Base-by-base conservation (phyloP, 1,140 invertebrate genomes). In the Scaptodrosophila lebanonensis region DNA sequence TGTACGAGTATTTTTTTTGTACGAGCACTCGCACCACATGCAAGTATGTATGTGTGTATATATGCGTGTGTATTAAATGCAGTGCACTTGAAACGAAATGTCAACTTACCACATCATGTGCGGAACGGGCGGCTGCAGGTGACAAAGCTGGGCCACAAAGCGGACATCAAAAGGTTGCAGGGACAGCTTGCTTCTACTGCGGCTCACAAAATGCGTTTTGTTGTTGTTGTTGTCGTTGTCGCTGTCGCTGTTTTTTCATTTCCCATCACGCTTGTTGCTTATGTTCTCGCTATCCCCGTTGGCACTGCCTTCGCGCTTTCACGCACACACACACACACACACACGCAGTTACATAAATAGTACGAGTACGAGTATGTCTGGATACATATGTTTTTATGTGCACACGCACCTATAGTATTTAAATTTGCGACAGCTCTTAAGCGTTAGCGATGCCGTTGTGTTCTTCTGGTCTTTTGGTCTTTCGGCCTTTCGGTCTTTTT, bases 41-140 rank as follows among this genome's bases (percentile, higher is more conserved):
- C 49, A 47, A 47, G 47, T n/a, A n/a, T n/a, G n/a, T n/a, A 47
- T 36, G 35, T 35, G 11, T 12, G 25, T 8, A 36, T 38, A 50
- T 17, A 49, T 36, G 25, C 13, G n/a, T 27, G 56, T 43, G 44
- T 30, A 22, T 29, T 25, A 60, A 48, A 53, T 77, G 64, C 73
- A 79, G 64, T 68, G 50, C 67, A 79, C 64, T 70, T 48, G 47
- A 69, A 70, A 71, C 65, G 68, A 66, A 75, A 70, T 75, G 66
- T 79, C 73, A 79, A 79, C 73, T 77, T 73, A 77, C 73, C 73
- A 66, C 45, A 62, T 38, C 43, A 44, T 30, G 45, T 51, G 39
- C 30, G 17, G 18, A 17, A 47, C 16, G 5, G 17, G 1, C 11
- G 15, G 12, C 18, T 12, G 32, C 29, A 18, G 38, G 51, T 70